Percentiles rank a stretch among this genome's conserved stretches.
phyloP scores from a whole-genome alignment of 2,888 invertebrate genomes.

The Allygus modestus region DNA sequence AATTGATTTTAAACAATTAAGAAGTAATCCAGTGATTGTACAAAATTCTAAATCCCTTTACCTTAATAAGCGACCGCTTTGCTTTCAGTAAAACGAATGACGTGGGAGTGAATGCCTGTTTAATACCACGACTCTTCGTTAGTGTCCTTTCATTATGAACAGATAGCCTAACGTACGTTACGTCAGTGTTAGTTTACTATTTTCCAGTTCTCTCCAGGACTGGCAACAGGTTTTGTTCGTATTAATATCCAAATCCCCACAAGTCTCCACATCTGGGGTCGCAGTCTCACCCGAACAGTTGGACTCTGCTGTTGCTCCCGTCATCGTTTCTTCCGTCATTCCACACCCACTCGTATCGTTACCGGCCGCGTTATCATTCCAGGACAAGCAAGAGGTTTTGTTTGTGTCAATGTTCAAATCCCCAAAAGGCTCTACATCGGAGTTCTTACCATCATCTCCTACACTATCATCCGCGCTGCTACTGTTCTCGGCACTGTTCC shows the following conservation, averaged over 20 bases:
- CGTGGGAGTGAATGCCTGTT: too few relatives aligned
- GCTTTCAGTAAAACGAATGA: too few relatives aligned
- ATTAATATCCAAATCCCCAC: neutral
- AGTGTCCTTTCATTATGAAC: too few relatives aligned
- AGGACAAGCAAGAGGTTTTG: neutral
- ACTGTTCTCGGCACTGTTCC: too few relatives aligned
- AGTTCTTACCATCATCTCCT: neutral
- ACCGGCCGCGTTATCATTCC: too few relatives aligned
- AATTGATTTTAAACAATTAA: too few relatives aligned
- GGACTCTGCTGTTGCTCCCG: neutral
- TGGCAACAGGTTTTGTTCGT: neutral
- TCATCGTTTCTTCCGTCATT: neutral
- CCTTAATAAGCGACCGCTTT: too few relatives aligned
- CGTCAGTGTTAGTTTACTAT: neutral
- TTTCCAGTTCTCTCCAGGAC: neutral
- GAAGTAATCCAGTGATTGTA: too few relatives aligned
- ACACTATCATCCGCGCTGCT: too few relatives aligned
- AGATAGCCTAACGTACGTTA: too few relatives aligned
- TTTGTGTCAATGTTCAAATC: neutral
- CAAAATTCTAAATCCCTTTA: too few relatives aligned
- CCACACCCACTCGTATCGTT: neutral
- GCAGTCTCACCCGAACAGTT: neutral
- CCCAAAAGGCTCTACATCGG: neutral
- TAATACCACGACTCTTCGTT: too few relatives aligned
- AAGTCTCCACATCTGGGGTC: neutral